These are phyloP conservation scores for Odocoileus hemionus DNA, from an alignment of 2,113 vertebrate species.

Conservation along the genomic window DNA sequence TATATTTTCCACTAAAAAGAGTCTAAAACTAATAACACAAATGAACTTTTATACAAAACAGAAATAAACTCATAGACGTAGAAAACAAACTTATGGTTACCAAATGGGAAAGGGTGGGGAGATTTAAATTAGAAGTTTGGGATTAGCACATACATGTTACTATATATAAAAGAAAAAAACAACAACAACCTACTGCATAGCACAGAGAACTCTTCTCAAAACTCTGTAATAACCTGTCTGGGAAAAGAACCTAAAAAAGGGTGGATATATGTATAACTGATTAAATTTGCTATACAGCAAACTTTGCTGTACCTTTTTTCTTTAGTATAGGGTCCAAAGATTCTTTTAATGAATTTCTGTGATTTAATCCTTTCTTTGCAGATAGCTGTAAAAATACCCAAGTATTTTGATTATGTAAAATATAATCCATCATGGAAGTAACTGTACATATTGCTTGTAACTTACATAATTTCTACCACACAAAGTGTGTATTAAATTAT, in stretches of 20 bases:
- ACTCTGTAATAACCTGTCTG: background rate
- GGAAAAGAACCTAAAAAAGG: background rate
- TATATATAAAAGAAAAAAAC: background rate
- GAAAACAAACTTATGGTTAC: background rate
- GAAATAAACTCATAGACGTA: background rate
- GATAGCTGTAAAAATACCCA: background rate
- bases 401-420: background rate
- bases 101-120: background rate
- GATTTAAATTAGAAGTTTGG: background rate
- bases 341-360: background rate
- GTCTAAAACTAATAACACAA: background rate
- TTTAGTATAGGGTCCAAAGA: background rate
- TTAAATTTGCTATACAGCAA: background rate
- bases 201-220: background rate
- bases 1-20: background rate
- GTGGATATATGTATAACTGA: background rate
- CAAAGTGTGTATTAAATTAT: background rate
- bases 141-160: background rate
- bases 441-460: background rate
- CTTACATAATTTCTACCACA: background rate
- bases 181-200: background rate
- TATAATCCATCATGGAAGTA: background rate
- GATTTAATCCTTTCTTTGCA: background rate
- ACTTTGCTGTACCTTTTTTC: background rate
- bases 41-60: background rate